Evolutionary conservation across 2,113 vertebrate species (phyloP).

Genomic region (Canis aureus): DNA sequence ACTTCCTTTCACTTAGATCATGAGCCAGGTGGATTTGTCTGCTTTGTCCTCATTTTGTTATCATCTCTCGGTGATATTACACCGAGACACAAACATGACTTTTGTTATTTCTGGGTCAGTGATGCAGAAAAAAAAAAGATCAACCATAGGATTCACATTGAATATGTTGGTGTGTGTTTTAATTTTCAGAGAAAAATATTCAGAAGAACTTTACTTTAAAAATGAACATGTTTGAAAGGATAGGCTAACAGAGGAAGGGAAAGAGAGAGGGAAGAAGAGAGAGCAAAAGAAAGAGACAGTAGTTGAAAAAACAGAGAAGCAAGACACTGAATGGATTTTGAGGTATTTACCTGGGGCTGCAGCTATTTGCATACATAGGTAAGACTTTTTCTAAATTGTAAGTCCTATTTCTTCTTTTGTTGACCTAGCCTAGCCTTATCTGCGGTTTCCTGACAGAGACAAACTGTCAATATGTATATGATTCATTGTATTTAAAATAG

Average conservation of each 20-base stretch:
- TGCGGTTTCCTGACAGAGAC: background rate
- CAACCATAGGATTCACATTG: background rate
- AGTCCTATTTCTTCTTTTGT: background rate
- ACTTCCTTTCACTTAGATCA: background rate
- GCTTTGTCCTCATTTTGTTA: background rate
- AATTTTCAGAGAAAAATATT: background rate
- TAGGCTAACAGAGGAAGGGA: background rate
- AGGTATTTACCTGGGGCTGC: background rate
- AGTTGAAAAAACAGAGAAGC: background rate
- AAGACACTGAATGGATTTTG: background rate
- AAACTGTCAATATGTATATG: background rate
- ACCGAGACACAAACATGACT: background rate
- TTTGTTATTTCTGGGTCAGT: background rate
- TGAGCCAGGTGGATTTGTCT: background rate
- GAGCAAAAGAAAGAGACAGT: rapidly evolving
- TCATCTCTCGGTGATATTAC: background rate
- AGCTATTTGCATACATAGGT: background rate
- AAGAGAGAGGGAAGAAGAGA: rapidly evolving
- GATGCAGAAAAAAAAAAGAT: background rate
- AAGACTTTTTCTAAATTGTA: background rate
- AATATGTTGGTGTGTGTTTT: background rate
- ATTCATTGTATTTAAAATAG: background rate
- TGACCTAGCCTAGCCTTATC: background rate
- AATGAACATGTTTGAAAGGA: background rate
- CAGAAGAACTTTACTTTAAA: background rate